A percentile compares a stretch with the other conserved stretches of the same genome.
Conservation (phyloP, 2,113 vertebrate genomes). For the Tenebrosternarchus preto region DNA sequence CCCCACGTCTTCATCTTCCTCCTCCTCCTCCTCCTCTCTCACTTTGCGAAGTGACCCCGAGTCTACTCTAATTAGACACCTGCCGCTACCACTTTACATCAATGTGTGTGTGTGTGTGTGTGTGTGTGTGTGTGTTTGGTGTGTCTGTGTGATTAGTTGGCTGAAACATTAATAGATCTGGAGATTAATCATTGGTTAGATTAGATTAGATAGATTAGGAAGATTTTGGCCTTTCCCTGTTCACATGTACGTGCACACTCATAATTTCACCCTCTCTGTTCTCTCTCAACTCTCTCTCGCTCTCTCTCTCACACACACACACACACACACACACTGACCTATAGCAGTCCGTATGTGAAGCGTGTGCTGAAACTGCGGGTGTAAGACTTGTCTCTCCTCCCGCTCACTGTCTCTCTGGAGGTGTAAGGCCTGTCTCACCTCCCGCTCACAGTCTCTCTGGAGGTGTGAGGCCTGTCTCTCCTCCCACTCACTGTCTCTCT, state of each 20-base stretch:
- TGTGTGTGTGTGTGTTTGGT: no score
- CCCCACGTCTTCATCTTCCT: neutral
- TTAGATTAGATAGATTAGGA: no score
- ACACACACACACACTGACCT: neutral
- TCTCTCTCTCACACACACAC: neutral
- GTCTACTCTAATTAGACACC: conserved; percentile 9
- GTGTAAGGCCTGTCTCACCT: no score
- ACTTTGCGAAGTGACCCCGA: neutral
- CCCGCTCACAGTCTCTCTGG: no score
- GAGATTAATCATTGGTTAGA: conserved; percentile 6
- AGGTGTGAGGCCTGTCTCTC: neutral
- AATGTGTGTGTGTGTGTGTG: conserved; percentile 48
- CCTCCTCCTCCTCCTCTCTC: neutral
- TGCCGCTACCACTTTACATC: conserved; percentile 60
- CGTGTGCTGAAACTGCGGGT: no score
- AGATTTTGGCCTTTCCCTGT: neutral
- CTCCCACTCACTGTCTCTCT: neutral
- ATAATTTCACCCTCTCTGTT: neutral
- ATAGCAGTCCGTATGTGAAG: no score
- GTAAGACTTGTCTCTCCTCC: no score
- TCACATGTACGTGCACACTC: neutral
- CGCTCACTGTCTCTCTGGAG: no score
- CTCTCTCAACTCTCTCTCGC: neutral
- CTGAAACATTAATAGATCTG: neutral
- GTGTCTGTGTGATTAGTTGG: neutral